Percentiles rank a stretch among this genome's conserved stretches.
These are phyloP conservation scores for Rhadina sibilatrix DNA, from an alignment of 2,113 vertebrate genomes.

Conservation along the genomic window DNA sequence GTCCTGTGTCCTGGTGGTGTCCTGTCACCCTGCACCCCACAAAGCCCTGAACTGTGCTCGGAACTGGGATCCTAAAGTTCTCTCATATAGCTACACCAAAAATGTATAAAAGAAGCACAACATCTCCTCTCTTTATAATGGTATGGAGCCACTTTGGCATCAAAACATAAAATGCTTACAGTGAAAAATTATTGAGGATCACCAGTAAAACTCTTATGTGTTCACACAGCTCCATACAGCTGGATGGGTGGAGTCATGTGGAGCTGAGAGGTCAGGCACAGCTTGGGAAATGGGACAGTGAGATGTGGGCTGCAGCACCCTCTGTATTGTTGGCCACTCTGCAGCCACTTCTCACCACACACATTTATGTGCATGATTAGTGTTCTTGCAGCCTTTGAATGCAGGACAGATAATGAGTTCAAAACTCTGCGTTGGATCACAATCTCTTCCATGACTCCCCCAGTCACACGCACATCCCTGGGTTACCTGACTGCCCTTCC, in stretches of 20 bases:
- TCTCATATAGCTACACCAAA: neutral
- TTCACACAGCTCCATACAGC: neutral
- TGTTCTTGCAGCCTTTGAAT: neutral
- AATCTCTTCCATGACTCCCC: neutral
- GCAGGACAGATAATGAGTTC: neutral
- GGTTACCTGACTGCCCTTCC: neutral
- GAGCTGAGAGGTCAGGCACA: neutral
- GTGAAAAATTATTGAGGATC: neutral
- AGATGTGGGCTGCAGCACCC: neutral
- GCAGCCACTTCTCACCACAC: neutral
- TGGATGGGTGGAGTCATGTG: fast-evolving
- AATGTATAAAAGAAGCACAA: neutral
- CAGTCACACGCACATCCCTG: neutral
- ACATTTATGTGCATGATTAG: neutral
- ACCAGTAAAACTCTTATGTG: neutral
- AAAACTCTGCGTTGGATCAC: neutral
- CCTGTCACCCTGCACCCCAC: neutral
- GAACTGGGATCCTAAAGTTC: neutral
- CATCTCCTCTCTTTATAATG: neutral
- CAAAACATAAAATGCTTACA: neutral
- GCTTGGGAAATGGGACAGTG: neutral
- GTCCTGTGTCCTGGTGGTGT: neutral
- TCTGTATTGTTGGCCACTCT: neutral
- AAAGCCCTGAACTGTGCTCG: neutral
- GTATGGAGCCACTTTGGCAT: neutral